Conservation (phyloP, 1,140 invertebrate species). For the Rhopalosiphum padi region DNA sequence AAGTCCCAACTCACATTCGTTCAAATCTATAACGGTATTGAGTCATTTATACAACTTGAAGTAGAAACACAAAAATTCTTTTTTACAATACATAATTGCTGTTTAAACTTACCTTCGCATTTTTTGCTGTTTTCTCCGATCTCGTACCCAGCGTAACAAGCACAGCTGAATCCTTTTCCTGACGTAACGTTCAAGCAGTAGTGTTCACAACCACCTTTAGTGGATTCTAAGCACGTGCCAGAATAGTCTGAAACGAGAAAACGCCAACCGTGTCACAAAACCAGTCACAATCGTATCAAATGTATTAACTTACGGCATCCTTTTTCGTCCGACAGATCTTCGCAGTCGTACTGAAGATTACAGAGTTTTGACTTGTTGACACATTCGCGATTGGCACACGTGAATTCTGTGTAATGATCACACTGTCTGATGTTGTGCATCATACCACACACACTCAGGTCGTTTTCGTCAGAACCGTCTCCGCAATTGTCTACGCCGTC, state of each 20-base stretch:
- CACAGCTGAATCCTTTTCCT: constrained; percentile 82
- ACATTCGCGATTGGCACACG: constrained; percentile 92
- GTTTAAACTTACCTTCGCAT: constrained; percentile 68
- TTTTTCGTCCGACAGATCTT: constrained; percentile 84
- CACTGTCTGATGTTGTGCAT: constrained; percentile 69
- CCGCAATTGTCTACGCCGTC: constrained; percentile 90
- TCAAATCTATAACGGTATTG: constrained; percentile 73
- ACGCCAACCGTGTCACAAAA: not conserved
- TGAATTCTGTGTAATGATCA: constrained; percentile 78
- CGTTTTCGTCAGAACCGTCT: constrained; percentile 92
- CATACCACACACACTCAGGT: constrained; percentile 84
- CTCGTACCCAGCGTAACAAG: constrained; percentile 89
- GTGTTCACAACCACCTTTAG: constrained; percentile 91
- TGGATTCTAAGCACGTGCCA: constrained; percentile 73
- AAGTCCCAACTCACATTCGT: constrained; percentile 84
- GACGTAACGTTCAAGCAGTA: constrained; percentile 85
- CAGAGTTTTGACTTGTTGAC: constrained; percentile 82
- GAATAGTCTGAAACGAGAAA: constrained; percentile 67
- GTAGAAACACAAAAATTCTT: not conserved
- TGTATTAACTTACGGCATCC: constrained; percentile 76
- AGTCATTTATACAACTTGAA: not conserved
- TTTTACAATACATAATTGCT: not conserved
- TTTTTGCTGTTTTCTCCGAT: constrained; percentile 79
- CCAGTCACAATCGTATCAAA: not conserved
- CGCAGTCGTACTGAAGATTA: constrained; percentile 83